Base-by-base conservation (phyloP, 1,140 invertebrate genomes). In the Plectrocnemia conspersa region DNA sequence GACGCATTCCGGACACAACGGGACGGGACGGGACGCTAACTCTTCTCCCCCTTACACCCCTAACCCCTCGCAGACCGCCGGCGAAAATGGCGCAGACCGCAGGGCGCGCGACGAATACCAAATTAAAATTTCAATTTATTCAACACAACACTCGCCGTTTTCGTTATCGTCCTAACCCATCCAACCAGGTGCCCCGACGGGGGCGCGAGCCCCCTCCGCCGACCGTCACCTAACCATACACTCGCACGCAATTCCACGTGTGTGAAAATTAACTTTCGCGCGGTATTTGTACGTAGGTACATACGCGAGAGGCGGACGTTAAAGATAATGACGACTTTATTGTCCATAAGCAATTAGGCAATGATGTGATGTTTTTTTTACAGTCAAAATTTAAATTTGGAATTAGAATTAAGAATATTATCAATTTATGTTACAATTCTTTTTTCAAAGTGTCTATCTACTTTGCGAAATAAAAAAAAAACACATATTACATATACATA, bases 81-180 rank as follows among this genome's bases (percentile, higher is more conserved):
- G 27, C 27, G 27, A n/a, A 9, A n/a, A 32, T 13, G 25, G 11
- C 45, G 33, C 19, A 21, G 15, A 35, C 23, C 24, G 38, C 40
- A 41, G 48, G 10, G 19, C 47, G 48, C 44, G 48, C 41, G 22
- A 32, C 40, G 55, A 57, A 52, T 57, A 57, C 49, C 38, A 44
- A 57, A 57, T 57, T 57, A 57, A 57, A 57, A 57, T 57, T 52
- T 57, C 55, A 52, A 57, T 57, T 57, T 52, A 52, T 57, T 57
- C 55, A 52, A 44, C 48, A 45, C 55, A 45, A 52, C 47, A 27
- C 55, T 18, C 45, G 45, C 36, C 42, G 27, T 35, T 52, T 52
- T 42, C 50, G 50, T 52, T 52, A 52, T 52, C 50, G 24, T 52
- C 40, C 35, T 52, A 52, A 52, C 50, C 50, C 50, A 52, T 52